phyloP scores from a whole-genome alignment of 2,113 vertebrate species.

The western clawed frog (Xenopus tropicalis) region DNA sequence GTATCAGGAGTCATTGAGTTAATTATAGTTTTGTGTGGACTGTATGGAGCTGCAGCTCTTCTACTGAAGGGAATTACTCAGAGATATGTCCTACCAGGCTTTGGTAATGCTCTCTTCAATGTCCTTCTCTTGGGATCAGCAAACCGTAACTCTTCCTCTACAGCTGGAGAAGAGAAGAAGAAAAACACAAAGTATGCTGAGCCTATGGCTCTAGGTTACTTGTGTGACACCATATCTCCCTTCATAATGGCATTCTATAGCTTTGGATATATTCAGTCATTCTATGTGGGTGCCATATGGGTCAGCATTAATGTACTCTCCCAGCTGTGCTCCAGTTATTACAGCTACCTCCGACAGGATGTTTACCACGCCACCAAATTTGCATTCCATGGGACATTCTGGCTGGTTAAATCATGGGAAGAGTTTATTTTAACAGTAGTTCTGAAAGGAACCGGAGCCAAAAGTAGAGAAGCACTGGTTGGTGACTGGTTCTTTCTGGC shows the following conservation, averaged over 20 bases:
- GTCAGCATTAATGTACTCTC: slow-evolving; percentile 72
- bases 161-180: slow-evolving; percentile 74
- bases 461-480: slow-evolving; percentile 64
- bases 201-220: slow-evolving; percentile 80
- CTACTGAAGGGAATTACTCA: slow-evolving; percentile 81
- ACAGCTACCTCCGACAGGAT: slow-evolving; percentile 74
- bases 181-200: slow-evolving; percentile 89
- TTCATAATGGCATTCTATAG: slow-evolving; percentile 80
- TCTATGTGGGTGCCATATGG: slow-evolving; percentile 72
- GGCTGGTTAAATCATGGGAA: slow-evolving; percentile 82
- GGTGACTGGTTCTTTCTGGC: slow-evolving; percentile 82
- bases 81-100: slow-evolving; percentile 74
- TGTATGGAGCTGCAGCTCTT: slow-evolving; percentile 74
- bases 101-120: slow-evolving; percentile 83
- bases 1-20: slow-evolving; percentile 72
- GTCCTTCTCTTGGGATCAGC: slow-evolving; percentile 74
- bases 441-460: slow-evolving; percentile 33
- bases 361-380: slow-evolving; percentile 78
- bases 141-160: slow-evolving; percentile 63
- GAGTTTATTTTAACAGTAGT: slow-evolving; percentile 68
- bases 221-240: slow-evolving; percentile 73
- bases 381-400: slow-evolving; percentile 73
- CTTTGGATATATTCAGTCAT: slow-evolving; percentile 71
- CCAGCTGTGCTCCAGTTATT: slow-evolving; percentile 80
- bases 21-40: slow-evolving; percentile 70